A percentile compares a stretch with the other conserved stretches of the same genome.
Evolutionary conservation across 2,888 invertebrate species (phyloP).

Genomic region (Cataglyphis albicans): DNA sequence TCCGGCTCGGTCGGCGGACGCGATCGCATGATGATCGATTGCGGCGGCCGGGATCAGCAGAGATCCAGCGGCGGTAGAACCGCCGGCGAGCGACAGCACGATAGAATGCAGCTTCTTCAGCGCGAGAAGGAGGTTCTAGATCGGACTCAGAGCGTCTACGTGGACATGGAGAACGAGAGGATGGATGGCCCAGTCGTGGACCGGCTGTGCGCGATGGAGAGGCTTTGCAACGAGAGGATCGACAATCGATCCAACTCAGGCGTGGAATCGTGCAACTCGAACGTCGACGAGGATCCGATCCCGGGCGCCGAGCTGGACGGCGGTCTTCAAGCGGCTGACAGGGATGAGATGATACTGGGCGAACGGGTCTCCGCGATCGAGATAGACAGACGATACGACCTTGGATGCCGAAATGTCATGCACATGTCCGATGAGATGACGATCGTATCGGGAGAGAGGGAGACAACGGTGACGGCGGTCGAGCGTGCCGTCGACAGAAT

Average conservation of each 20-base stretch:
- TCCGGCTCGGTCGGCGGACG: slow-evolving; percentile 57
- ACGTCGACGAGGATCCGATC: slow-evolving; percentile 78
- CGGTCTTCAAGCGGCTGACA: slow-evolving; percentile 68
- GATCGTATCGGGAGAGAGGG: slow-evolving; percentile 77
- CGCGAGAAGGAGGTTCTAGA: slow-evolving; percentile 65
- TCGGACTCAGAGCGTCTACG: slow-evolving; percentile 62
- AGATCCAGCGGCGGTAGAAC: slow-evolving; percentile 53
- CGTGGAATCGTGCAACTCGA: slow-evolving; percentile 80
- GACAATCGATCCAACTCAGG: slow-evolving; percentile 82
- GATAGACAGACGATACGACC: slow-evolving; percentile 78
- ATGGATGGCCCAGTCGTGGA: slow-evolving; percentile 76
- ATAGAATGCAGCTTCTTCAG: slow-evolving; percentile 71
- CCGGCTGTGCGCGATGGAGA: slow-evolving; percentile 80
- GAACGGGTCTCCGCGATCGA: slow-evolving; percentile 66
- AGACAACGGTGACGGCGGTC: slow-evolving; percentile 70
- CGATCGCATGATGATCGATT: slow-evolving; percentile 68
- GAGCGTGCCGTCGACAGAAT: slow-evolving; percentile 82
- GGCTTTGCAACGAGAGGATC: slow-evolving; percentile 81
- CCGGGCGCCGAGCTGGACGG: slow-evolving; percentile 77
- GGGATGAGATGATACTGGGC: slow-evolving; percentile 67
- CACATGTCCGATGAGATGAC: slow-evolving; percentile 78
- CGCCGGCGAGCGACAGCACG: slow-evolving; percentile 66
- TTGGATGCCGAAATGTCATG: slow-evolving; percentile 77
- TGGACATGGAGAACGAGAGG: slow-evolving; percentile 71
- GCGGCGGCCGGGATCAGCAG: slow-evolving; percentile 71